Evolutionary conservation across 2,113 vertebrate genomes (phyloP).

Genomic region (Chrysemys picta): DNA sequence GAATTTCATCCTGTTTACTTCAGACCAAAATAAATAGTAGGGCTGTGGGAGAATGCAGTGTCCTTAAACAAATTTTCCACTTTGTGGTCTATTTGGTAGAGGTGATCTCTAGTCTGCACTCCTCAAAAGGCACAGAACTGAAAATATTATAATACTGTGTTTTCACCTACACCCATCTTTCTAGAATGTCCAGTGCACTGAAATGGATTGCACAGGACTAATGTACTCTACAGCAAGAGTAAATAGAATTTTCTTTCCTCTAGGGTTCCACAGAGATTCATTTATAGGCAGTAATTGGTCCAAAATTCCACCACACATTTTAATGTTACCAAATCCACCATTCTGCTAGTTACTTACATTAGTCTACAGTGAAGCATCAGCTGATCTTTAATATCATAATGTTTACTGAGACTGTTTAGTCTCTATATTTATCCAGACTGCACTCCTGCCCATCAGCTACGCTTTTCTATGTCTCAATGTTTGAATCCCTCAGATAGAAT

Average conservation of each 20-base stretch:
- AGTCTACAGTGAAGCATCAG: neutral
- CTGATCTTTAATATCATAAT: neutral
- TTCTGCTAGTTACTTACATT: neutral
- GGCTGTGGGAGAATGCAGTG: neutral
- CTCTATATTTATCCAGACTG: neutral
- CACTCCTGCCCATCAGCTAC: neutral
- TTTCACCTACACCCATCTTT: neutral
- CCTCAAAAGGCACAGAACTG: neutral
- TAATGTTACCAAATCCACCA: neutral
- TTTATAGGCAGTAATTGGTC: neutral
- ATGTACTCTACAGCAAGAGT: neutral
- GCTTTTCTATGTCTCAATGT: neutral
- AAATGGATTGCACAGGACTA: neutral
- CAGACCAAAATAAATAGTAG: neutral
- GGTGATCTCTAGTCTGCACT: neutral
- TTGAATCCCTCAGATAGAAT: neutral
- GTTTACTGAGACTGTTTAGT: neutral
- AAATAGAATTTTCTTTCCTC: neutral
- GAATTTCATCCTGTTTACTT: too few relatives aligned
- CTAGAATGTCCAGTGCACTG: neutral
- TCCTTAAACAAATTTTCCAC: constrained; percentile 9
- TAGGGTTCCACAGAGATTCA: neutral
- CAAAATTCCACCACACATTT: neutral
- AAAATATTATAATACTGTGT: neutral
- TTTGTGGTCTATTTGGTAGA: neutral